phyloP scores from a whole-genome alignment of 2,888 invertebrate species.

The Ischnus inquisitorius region DNA sequence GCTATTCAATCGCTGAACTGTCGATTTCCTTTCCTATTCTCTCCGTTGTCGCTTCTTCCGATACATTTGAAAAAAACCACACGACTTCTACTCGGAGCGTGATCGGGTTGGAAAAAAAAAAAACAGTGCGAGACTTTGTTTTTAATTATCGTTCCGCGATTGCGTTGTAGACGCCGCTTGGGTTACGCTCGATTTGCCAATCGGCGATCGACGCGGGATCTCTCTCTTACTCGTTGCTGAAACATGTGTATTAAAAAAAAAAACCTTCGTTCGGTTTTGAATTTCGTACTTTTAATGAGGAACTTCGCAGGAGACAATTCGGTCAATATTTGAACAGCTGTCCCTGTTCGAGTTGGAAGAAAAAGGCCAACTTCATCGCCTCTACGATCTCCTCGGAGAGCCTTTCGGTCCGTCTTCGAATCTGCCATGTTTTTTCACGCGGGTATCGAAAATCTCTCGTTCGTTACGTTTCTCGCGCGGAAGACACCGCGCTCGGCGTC shows the following conservation, averaged over 20 bases:
- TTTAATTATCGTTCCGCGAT: too few relatives aligned
- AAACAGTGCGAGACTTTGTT: neutral
- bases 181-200: too few relatives aligned
- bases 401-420: constrained; percentile 24
- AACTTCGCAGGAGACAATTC: too few relatives aligned
- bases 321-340: neutral
- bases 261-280: too few relatives aligned
- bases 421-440: constrained; percentile 28
- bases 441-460: constrained; percentile 56
- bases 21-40: neutral
- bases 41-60: neutral
- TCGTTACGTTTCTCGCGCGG: constrained; percentile 25
- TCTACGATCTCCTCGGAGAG: neutral
- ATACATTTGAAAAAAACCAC: neutral
- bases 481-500: neutral
- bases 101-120: neutral
- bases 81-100: neutral
- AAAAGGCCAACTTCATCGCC: neutral
- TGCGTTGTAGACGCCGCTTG: too few relatives aligned
- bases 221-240: too few relatives aligned
- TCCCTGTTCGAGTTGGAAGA: neutral
- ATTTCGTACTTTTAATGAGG: too few relatives aligned
- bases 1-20: neutral
- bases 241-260: too few relatives aligned
- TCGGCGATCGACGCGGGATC: too few relatives aligned